Conservation (phyloP, 1,140 invertebrate species). For the Choristoneura fumiferana region DNA sequence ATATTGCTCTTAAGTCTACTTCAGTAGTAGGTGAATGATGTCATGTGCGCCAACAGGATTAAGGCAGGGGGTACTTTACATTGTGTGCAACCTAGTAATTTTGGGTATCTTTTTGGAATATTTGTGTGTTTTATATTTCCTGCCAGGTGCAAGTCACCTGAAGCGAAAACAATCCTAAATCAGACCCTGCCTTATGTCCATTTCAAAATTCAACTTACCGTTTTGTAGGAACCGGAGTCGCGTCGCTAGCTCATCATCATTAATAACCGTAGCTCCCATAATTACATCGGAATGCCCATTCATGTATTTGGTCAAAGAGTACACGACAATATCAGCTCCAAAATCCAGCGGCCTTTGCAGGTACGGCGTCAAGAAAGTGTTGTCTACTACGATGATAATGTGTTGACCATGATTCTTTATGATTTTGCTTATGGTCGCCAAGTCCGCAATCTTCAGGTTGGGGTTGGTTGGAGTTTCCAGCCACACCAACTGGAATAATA, state of each 20-base stretch:
- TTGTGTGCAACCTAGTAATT: too few species aligned
- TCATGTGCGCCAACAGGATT: conserved; percentile 7
- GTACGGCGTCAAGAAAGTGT: conserved; percentile 98
- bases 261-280: conserved; percentile 94
- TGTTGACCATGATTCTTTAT: conserved; percentile 80
- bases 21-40: neutral
- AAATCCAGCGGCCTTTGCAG: conserved; percentile 94
- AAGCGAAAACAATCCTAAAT: too few species aligned
- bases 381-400: conserved; percentile 95
- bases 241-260: conserved; percentile 84
- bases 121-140: too few species aligned
- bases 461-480: conserved; percentile 99
- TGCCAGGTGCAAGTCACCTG: too few species aligned
- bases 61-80: too few species aligned
- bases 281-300: conserved; percentile 99
- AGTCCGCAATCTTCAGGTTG: conserved; percentile 93
- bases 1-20: neutral
- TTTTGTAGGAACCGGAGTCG: conserved; percentile 94
- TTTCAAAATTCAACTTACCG: conserved; percentile 80
- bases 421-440: conserved; percentile 85
- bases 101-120: too few species aligned
- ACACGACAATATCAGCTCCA: conserved; percentile 95
- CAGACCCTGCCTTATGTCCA: too few species aligned
- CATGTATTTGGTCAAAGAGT: conserved; percentile 99
- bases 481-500: conserved; percentile 90